Percentiles rank a stretch among this genome's conserved stretches.
Evolutionary conservation across 2,888 invertebrate species (phyloP).

Genomic region (Agrotis clavis): DNA sequence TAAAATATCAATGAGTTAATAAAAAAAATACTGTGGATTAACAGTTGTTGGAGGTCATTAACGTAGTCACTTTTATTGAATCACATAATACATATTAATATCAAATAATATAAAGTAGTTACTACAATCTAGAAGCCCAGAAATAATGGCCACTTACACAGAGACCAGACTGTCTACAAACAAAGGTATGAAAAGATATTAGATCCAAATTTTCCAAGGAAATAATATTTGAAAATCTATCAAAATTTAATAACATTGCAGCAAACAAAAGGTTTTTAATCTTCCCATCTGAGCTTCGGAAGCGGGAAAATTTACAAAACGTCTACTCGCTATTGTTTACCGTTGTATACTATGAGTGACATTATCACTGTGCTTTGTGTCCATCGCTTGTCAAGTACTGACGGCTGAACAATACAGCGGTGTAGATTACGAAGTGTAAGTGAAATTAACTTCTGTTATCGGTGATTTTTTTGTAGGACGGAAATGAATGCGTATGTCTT

Average conservation of each 20-base stretch:
- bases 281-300: constrained; percentile 55
- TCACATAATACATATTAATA: too few relatives aligned
- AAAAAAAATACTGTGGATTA: too few relatives aligned
- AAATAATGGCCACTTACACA: background rate
- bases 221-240: constrained; percentile 44
- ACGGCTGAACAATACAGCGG: constrained; percentile 50
- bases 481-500: constrained; percentile 47
- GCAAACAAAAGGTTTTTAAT: constrained; percentile 65
- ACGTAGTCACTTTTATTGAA: too few relatives aligned
- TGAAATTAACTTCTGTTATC: constrained; percentile 46
- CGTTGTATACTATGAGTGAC: constrained; percentile 64
- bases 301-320: constrained; percentile 62
- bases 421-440: constrained; percentile 59
- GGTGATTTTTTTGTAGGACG: constrained; percentile 12
- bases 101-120: background rate
- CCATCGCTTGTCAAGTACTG: constrained; percentile 66
- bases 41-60: too few relatives aligned
- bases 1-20: too few relatives aligned
- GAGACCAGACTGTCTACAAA: background rate
- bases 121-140: background rate
- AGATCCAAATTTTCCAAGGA: constrained; percentile 1
- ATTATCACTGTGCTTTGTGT: constrained; percentile 65
- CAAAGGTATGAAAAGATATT: background rate
- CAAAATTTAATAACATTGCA: constrained; percentile 55
- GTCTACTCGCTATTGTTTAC: constrained; percentile 59